Percentiles rank a stretch among this genome's conserved stretches.
phyloP scores from a whole-genome alignment of 2,797 vertebrate genomes.

The Alfaro cultratus region DNA sequence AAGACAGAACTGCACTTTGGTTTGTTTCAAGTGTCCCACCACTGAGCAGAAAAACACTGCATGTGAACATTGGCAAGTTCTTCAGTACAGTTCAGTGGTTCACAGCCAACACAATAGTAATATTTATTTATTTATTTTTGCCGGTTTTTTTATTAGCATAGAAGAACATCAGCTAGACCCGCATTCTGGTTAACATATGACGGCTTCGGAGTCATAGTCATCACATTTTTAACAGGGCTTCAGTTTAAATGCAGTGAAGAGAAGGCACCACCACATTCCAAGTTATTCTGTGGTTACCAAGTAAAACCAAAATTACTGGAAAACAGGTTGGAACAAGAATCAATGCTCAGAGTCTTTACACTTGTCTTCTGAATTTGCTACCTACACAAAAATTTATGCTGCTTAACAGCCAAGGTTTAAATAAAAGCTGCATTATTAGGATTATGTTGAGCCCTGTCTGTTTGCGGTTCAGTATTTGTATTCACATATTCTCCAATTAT shows the following conservation, averaged over 20 bases:
- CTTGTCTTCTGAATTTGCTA: not conserved
- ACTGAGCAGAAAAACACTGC: not conserved
- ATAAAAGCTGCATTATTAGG: not conserved
- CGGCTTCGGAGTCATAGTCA: not conserved
- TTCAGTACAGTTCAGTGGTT: not conserved
- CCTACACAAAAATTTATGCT: not conserved
- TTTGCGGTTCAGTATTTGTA: no score
- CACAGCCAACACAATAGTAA: not conserved
- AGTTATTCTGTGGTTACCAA: not conserved
- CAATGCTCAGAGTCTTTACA: not conserved
- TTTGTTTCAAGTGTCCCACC: not conserved
- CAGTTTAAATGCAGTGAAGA: not conserved
- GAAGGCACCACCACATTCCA: not conserved
- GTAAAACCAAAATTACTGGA: not conserved
- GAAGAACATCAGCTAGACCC: not conserved
- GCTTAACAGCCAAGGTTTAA: not conserved
- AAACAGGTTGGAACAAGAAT: no score
- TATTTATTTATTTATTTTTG: no score
- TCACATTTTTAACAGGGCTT: not conserved
- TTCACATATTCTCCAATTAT: no score
- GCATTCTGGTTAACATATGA: not conserved
- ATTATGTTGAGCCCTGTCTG: no score
- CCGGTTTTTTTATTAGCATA: not conserved
- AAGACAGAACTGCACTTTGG: not conserved
- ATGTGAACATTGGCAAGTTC: not conserved